Evolutionary conservation across 2,797 vertebrate species (phyloP).

Genomic region (Rhabdomys pumilio): DNA sequence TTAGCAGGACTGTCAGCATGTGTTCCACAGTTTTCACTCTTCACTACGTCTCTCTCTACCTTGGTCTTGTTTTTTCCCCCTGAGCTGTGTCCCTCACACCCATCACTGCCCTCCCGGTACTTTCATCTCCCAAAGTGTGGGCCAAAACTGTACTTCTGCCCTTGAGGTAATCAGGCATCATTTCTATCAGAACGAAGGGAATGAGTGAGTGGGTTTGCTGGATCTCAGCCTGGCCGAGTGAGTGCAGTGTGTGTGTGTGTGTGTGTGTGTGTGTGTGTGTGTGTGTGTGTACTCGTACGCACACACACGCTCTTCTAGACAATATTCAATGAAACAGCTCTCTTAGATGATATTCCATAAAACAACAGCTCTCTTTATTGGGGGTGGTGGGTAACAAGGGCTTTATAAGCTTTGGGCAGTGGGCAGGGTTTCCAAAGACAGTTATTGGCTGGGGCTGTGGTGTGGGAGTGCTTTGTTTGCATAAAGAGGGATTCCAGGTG

Average conservation of each 20-base stretch:
- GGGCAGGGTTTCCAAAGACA: not conserved
- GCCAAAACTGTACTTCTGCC: not conserved
- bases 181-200: not conserved
- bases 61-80: not conserved
- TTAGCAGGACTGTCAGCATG: not conserved
- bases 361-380: not conserved
- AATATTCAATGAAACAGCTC: not conserved
- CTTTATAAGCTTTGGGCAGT: not conserved
- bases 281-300: too few relatives aligned
- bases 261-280: too few relatives aligned
- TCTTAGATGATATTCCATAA: not conserved
- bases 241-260: not conserved
- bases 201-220: not conserved
- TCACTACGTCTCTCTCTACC: not conserved
- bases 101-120: too few relatives aligned
- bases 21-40: not conserved
- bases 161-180: not conserved
- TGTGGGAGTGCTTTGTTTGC: not conserved
- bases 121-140: not conserved
- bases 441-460: not conserved
- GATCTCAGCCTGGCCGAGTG: not conserved
- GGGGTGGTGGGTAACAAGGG: not conserved
- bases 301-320: not conserved
- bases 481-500: not conserved
- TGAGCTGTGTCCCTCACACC: not conserved